A percentile compares a stretch with the other conserved stretches of the same genome.
Evolutionary conservation across 2,113 vertebrate genomes (phyloP).

Genomic region (Tautogolabrus adspersus): DNA sequence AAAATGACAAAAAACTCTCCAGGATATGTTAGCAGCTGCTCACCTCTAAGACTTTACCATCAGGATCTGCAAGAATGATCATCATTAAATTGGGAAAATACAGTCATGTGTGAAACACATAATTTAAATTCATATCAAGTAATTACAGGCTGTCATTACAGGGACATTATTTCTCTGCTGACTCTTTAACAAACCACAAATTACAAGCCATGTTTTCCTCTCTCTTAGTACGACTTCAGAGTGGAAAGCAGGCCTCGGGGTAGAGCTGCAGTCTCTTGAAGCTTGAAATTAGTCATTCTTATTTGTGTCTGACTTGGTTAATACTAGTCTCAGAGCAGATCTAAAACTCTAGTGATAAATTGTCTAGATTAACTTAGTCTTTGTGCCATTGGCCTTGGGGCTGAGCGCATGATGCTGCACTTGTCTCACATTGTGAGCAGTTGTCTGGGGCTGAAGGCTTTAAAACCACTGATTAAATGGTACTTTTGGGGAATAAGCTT

Average conservation of each 20-base stretch:
- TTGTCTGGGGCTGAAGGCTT: too few relatives aligned
- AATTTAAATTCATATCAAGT: not conserved
- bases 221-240: not conserved
- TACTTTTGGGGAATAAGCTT: not conserved
- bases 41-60: not conserved
- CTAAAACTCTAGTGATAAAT: not conserved
- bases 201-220: not conserved
- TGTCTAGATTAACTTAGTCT: not conserved
- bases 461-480: not conserved
- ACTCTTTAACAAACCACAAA: constrained; percentile 6
- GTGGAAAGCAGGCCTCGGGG: not conserved
- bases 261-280: not conserved
- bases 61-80: not conserved
- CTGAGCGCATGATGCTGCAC: not conserved
- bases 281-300: not conserved
- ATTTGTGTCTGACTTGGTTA: not conserved
- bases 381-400: not conserved
- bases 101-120: not conserved
- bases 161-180: not conserved
- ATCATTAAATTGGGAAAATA: not conserved
- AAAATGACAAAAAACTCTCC: too few relatives aligned
- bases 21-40: not conserved
- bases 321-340: not conserved
- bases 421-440: not conserved
- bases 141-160: not conserved